Evolutionary conservation across 2,113 vertebrate species (phyloP), one percentile per base, ranked within the genome.

Genomic region (Dasyprocta punctata): DNA sequence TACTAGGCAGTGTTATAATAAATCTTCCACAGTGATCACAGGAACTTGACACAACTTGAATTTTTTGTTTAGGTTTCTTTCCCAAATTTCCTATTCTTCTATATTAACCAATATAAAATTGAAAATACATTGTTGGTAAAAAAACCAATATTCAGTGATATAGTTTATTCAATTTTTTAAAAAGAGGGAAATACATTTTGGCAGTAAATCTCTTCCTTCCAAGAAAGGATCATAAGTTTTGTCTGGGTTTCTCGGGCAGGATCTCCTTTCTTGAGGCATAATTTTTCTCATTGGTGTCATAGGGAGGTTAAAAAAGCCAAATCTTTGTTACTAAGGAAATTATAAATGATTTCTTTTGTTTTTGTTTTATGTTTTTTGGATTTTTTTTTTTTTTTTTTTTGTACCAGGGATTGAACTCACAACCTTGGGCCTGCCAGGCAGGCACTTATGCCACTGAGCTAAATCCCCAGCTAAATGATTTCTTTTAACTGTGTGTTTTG

Each of bases 311-410:
- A 77, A 95, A 65, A 96, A 96, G 92, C 13, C 30, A 92, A 22
- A 30, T 93, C 38, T 65, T 87, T 41, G 22, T 82, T 84, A 86
- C 38, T 83, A 90, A 52, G 19, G 49, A 89, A 71, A 71, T 93
- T 95, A 93, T 38, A 94, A 95, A 67, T 56, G 47, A 95, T 92
- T n/a, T n/a, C n/a, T n/a, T n/a, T n/a, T n/a, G n/a, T n/a, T n/a
- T n/a, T n/a, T n/a, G n/a, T n/a, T n/a, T n/a, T n/a, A n/a, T n/a
- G n/a, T n/a, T n/a, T n/a, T n/a, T n/a, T n/a, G n/a, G n/a, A n/a
- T n/a, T n/a, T n/a, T n/a, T n/a, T n/a, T n/a, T n/a, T n/a, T n/a
- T n/a, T n/a, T n/a, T n/a, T n/a, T n/a, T n/a, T n/a, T n/a, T n/a
- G n/a, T n/a, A n/a, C n/a, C n/a, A n/a, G n/a, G n/a, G n/a, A n/a